Percentiles rank a stretch among this genome's conserved stretches.
These are phyloP conservation scores for Molorchus minor DNA, from an alignment of 2,888 invertebrate genomes.

Conservation along the genomic window DNA sequence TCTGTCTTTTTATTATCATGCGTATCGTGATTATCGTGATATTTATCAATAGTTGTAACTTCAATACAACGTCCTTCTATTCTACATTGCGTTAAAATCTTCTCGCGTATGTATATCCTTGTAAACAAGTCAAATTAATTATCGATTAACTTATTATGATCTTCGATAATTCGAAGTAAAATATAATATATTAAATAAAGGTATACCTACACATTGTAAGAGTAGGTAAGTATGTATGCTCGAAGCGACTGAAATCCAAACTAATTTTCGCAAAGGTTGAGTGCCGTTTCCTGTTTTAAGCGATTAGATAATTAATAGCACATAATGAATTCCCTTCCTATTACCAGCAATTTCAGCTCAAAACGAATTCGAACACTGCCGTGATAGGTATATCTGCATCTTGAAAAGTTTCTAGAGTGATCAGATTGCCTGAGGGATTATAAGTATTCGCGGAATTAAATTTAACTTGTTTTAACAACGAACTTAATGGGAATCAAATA, in stretches of 20 bases:
- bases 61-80: too few species aligned
- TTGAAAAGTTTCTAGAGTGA: constrained; percentile 46
- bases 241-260: constrained; percentile 38
- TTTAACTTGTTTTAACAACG: constrained; percentile 46
- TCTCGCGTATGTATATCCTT: too few species aligned
- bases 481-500: constrained; percentile 37
- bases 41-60: too few species aligned
- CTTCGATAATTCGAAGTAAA: constrained; percentile 27
- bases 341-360: constrained; percentile 50
- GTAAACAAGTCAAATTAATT: constrained; percentile 32
- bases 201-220: constrained; percentile 13
- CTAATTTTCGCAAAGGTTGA: constrained; percentile 48
- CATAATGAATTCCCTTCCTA: constrained; percentile 50
- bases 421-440: constrained; percentile 55
- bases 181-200: constrained; percentile 19
- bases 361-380: constrained; percentile 45
- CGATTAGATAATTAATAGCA: constrained; percentile 56
- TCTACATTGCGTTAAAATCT: too few species aligned
- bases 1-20: too few species aligned
- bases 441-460: constrained; percentile 51
- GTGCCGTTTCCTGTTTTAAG: constrained; percentile 57
- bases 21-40: too few species aligned
- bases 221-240: constrained; percentile 22
- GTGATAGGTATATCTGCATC: constrained; percentile 1
- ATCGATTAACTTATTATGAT: constrained; percentile 25